These are phyloP conservation scores for Phataginus tricuspis DNA, from an alignment of 2,797 vertebrate species.

Conservation along the genomic window DNA sequence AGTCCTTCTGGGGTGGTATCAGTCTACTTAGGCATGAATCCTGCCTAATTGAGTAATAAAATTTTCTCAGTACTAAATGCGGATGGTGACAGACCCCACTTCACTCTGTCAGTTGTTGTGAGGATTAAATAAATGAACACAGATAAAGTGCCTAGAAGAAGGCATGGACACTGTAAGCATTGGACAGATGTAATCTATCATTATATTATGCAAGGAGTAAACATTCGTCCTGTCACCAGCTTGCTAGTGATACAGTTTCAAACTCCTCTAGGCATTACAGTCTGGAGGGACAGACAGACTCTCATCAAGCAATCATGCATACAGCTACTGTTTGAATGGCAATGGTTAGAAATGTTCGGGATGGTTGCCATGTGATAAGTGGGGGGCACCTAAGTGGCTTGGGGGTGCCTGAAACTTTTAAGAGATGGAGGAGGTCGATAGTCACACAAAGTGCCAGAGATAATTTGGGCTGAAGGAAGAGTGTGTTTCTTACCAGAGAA, in stretches of 20 bases:
- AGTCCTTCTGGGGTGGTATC: accelerated
- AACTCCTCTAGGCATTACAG: accelerated
- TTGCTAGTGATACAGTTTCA: accelerated
- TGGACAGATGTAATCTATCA: accelerated
- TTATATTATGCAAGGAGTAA: accelerated
- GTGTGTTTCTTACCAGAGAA: neutral
- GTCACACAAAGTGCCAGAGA: neutral
- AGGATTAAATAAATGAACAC: neutral
- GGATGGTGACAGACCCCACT: accelerated
- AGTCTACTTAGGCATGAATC: accelerated
- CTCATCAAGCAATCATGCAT: accelerated
- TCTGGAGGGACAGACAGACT: neutral
- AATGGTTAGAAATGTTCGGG: neutral
- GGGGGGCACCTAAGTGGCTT: accelerated
- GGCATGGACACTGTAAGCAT: accelerated
- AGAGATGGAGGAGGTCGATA: accelerated
- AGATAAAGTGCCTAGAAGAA: no score
- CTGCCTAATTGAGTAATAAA: accelerated
- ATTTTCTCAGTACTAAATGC: accelerated
- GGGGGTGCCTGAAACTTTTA: neutral
- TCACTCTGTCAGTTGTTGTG: neutral
- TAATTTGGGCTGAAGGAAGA: no score
- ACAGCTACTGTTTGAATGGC: neutral
- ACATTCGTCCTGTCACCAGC: accelerated
- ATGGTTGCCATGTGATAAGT: accelerated